Evolutionary conservation across 2,113 vertebrate species (phyloP).

Genomic region (Pontoporia blainvillei): DNA sequence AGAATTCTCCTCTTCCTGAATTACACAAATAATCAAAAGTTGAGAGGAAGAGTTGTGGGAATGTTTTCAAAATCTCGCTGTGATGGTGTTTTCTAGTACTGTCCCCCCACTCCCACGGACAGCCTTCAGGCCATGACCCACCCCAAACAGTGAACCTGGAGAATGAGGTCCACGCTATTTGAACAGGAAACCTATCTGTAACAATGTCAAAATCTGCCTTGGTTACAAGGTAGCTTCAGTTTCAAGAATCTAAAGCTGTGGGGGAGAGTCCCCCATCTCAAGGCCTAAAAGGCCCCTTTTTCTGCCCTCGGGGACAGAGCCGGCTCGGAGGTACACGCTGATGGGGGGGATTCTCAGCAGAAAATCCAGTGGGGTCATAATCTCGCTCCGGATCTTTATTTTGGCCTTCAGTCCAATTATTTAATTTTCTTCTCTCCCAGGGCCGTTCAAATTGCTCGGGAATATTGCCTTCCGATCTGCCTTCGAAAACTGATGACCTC

Average conservation of each 20-base stretch:
- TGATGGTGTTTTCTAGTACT: neutral
- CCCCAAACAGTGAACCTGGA: neutral
- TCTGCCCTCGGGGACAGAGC: neutral
- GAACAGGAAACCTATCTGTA: neutral
- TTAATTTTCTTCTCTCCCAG: neutral
- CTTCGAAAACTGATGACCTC: neutral
- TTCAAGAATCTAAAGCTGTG: neutral
- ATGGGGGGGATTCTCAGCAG: neutral
- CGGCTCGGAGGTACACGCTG: accelerated
- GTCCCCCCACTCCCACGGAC: accelerated
- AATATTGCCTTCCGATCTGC: neutral
- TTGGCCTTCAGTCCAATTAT: neutral
- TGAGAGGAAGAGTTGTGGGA: neutral
- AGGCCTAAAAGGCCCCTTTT: neutral
- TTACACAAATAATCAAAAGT: slow-evolving; percentile 7
- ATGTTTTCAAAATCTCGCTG: neutral
- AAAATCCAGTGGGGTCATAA: neutral
- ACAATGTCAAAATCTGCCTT: neutral
- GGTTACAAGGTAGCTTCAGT: neutral
- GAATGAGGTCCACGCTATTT: neutral
- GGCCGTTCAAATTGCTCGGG: neutral
- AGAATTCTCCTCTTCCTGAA: neutral
- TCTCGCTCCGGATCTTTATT: neutral
- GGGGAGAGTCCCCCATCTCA: neutral
- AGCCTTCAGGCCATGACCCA: neutral